These are phyloP conservation scores for Beroe ovata DNA, from an alignment of 37 sponge, comb jelly and placozoan genomes.

Conservation along the genomic window DNA sequence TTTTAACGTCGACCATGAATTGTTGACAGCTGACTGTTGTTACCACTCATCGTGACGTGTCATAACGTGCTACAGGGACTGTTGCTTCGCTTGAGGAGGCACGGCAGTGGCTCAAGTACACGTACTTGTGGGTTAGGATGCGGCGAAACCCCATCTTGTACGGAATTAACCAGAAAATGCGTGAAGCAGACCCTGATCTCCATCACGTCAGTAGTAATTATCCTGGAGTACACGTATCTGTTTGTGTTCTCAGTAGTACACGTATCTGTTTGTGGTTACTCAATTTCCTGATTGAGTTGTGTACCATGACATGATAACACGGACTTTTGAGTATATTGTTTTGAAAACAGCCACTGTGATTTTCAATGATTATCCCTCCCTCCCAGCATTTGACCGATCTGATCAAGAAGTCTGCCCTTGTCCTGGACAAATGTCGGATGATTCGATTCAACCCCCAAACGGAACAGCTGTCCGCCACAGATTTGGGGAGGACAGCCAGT, in stretches of 20 bases:
- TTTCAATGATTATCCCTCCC: neutral
- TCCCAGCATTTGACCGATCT: slow-evolving; percentile 70
- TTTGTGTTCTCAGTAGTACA: no score
- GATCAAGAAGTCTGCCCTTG: slow-evolving; percentile 73
- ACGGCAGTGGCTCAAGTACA: slow-evolving; percentile 93
- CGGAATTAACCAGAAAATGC: slow-evolving; percentile 73
- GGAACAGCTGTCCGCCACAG: slow-evolving; percentile 77
- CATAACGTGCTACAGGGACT: slow-evolving; percentile 72
- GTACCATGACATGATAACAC: no score
- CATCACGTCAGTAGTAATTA: slow-evolving; percentile 53
- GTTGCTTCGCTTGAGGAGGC: slow-evolving; percentile 90
- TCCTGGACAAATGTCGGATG: slow-evolving; percentile 87
- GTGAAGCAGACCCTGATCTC: slow-evolving; percentile 33
- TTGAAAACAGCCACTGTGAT: no score
- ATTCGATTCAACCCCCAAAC: slow-evolving; percentile 81
- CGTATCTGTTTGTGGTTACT: no score
- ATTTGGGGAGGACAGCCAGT: slow-evolving; percentile 90
- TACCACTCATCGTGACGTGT: no score
- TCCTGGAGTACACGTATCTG: no score
- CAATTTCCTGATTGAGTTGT: no score
- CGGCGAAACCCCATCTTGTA: slow-evolving; percentile 81
- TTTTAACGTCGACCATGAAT: no score
- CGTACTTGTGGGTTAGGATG: slow-evolving; percentile 87
- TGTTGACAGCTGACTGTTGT: no score
- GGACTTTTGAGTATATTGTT: no score